Evolutionary conservation across 1,140 invertebrate genomes (phyloP), one percentile per base, ranked within the genome.

Genomic region (Macrotrachela quadricornifera): DNA sequence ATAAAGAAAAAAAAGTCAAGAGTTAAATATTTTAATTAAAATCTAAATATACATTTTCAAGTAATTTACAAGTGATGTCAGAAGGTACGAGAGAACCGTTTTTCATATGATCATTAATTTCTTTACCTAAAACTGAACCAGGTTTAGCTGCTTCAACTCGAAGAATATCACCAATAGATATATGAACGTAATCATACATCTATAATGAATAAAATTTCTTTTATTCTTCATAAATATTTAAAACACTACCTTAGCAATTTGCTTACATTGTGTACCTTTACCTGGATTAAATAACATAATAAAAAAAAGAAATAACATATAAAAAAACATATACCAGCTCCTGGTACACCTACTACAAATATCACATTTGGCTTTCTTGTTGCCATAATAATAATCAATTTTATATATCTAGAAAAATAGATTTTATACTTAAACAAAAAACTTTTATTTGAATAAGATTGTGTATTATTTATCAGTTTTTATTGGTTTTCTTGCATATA

Each of bases 41-140:
- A 44, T n/a, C n/a, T 45, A 43, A 38, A 42, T 51, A 63, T 59
- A 76, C 77, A 56, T 79, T 79, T 63, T 87, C 80, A 16, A 99
- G 67, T 11, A 99, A 75, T 49, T 79, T 80, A 68, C 92, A 97
- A 16, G 94, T 99, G 55, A 99, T 92, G 72, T 88, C 85, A 0
- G 97, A 92, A 16, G 94, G 92, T 0, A 99, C 92, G 59, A 99
- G 99, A 51, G 79, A 81, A 14, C 94, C 94, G 67, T 92, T 82
- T 40, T 74, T 76, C 49, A 99, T 96, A 62, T 92, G 84, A 39
- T 74, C 74, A 58, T 94, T 85, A 50, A 99, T 99, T 45, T 95
- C 75, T 61, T 88, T 82, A 0, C 87, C 87, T 69, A 78, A 88
- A 63, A 87, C 64, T 0, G 90, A 95, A 3, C 79, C 80, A 0